Evolutionary conservation across 1,140 invertebrate genomes (phyloP).

Genomic region (Monomorium pharaonis): DNA sequence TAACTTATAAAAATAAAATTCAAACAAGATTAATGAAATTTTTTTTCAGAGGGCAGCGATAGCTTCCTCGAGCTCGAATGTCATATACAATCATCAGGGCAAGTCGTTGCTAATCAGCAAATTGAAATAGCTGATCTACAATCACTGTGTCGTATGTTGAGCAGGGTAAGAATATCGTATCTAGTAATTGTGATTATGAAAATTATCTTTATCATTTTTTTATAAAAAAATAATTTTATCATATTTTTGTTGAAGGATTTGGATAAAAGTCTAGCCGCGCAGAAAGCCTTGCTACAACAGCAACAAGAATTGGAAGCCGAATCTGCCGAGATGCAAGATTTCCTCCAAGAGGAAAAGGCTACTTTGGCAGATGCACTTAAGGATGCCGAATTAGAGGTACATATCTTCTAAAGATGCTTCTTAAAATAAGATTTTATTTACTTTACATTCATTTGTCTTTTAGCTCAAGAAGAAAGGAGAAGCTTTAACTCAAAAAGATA

Average conservation of each 20-base stretch:
- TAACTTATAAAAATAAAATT: background rate
- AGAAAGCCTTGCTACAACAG: slow-evolving; percentile 89
- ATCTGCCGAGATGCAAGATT: slow-evolving; percentile 91
- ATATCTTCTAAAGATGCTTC: background rate
- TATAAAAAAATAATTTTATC: background rate
- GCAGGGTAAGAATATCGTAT: slow-evolving; percentile 83
- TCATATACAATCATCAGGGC: slow-evolving; percentile 90
- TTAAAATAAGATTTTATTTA: background rate
- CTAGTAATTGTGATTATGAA: slow-evolving; percentile 13
- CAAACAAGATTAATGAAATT: background rate
- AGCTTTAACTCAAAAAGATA: slow-evolving; percentile 84
- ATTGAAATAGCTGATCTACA: slow-evolving; percentile 91
- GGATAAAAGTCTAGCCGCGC: slow-evolving; percentile 88
- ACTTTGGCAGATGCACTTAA: slow-evolving; percentile 90
- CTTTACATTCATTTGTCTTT: background rate
- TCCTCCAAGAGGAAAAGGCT: slow-evolving; percentile 91
- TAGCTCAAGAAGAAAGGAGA: slow-evolving; percentile 84
- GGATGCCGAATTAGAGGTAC: slow-evolving; percentile 90
- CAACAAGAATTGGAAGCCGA: slow-evolving; percentile 90
- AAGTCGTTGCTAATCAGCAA: slow-evolving; percentile 90
- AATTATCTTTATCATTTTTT: slow-evolving; percentile 4
- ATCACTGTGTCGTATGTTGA: slow-evolving; percentile 88
- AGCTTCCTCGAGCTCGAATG: slow-evolving; percentile 91
- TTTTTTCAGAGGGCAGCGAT: slow-evolving; percentile 85
- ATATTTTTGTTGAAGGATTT: slow-evolving; percentile 86